A percentile compares a stretch with the other conserved stretches of the same genome.
Evolutionary conservation across 2,797 vertebrate genomes (phyloP).

Genomic region (Xenentodon cancila): DNA sequence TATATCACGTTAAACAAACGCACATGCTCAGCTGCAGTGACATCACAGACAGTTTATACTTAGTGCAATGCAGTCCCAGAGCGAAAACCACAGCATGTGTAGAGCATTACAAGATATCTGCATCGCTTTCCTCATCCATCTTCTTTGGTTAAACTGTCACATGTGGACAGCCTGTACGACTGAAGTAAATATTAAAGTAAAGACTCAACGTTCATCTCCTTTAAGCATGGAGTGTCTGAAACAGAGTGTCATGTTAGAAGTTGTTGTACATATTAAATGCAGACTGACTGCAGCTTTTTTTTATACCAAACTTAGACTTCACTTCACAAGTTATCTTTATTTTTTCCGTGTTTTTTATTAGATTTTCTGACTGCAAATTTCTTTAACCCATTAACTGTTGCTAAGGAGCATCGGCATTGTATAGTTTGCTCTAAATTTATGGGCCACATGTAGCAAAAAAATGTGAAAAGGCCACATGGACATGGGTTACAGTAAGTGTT

Average conservation of each 20-base stretch:
- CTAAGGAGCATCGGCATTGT: no score
- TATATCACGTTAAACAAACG: constrained; percentile 74
- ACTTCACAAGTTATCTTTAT: background rate
- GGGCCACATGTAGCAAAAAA: no score
- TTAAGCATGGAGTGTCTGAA: constrained; percentile 45
- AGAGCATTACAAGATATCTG: constrained; percentile 71
- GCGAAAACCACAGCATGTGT: constrained; percentile 64
- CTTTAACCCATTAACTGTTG: no score
- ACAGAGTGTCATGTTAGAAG: constrained; percentile 28
- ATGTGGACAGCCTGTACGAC: constrained; percentile 37
- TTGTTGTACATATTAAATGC: constrained; percentile 38
- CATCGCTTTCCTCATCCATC: constrained; percentile 64
- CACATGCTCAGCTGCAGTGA: constrained; percentile 69
- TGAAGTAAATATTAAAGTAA: constrained; percentile 33
- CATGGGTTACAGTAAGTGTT: no score
- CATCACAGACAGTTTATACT: constrained; percentile 62
- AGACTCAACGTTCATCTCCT: constrained; percentile 7
- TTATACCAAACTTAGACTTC: constrained; percentile 9
- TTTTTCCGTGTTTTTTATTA: background rate
- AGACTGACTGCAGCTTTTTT: constrained; percentile 8
- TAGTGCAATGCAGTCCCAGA: constrained; percentile 30
- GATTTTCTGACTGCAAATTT: no score
- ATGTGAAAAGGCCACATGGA: no score
- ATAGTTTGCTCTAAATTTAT: background rate
- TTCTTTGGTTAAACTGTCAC: constrained; percentile 54